Conservation (phyloP, 1,140 invertebrate genomes). For the Zaprionus gabonicus region DNA sequence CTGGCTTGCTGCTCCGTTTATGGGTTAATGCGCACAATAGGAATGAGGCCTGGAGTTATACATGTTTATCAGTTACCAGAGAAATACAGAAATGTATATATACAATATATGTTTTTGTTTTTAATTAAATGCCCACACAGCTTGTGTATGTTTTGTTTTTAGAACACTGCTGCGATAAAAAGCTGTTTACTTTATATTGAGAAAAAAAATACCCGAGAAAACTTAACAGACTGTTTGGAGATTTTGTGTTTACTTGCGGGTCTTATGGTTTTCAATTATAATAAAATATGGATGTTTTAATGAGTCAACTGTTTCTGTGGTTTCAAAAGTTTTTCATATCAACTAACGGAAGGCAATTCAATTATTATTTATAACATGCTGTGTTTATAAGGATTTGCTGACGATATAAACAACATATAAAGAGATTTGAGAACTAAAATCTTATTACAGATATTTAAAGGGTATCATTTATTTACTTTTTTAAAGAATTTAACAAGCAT, state of each 20-base stretch:
- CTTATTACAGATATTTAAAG: neutral
- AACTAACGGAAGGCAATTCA: neutral
- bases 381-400: neutral
- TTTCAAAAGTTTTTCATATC: neutral
- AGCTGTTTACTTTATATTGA: conserved; percentile 13
- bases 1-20: conserved; percentile 15
- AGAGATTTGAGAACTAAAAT: neutral
- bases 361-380: neutral
- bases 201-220: conserved; percentile 5
- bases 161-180: conserved; percentile 12
- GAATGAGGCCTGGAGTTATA: conserved; percentile 12
- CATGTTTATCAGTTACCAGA: conserved; percentile 28
- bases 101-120: conserved; percentile 6
- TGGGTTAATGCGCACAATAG: conserved; percentile 26
- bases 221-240: neutral
- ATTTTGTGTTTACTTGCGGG: neutral
- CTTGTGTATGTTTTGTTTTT: conserved; percentile 1
- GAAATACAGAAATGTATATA: neutral
- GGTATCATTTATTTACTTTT: neutral
- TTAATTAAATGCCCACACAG: conserved; percentile 5
- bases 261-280: neutral
- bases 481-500: neutral
- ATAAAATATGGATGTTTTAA: neutral
- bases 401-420: neutral
- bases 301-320: neutral